A percentile compares a stretch with the other conserved stretches of the same genome.
Evolutionary conservation across 2,888 invertebrate species (phyloP).

Genomic region (Ecliptopera silaceata): DNA sequence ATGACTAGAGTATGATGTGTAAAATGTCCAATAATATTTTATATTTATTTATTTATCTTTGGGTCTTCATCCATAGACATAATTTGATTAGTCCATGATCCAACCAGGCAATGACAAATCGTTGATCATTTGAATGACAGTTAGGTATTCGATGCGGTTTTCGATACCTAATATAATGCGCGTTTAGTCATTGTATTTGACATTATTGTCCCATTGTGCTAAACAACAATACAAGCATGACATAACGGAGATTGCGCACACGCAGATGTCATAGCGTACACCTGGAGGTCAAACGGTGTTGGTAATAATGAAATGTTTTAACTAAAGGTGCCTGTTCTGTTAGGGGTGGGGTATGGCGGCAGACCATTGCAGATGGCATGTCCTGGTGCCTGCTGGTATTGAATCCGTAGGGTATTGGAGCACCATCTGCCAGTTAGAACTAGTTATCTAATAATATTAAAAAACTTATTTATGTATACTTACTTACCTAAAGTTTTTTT

Average conservation of each 20-base stretch:
- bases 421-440: conserved; percentile 17
- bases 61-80: too few species aligned
- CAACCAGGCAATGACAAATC: conserved; percentile 15
- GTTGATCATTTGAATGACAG: conserved; percentile 26
- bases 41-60: too few species aligned
- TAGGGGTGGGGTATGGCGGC: conserved; percentile 11
- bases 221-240: conserved; percentile 46
- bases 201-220: conserved; percentile 42
- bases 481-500: neutral
- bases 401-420: conserved; percentile 3
- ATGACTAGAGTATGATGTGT: too few species aligned
- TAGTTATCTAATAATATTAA: neutral
- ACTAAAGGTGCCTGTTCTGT: conserved; percentile 16
- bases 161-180: conserved; percentile 37
- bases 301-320: conserved; percentile 36
- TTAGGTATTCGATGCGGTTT: conserved; percentile 37
- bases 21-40: too few species aligned
- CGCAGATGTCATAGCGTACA: conserved; percentile 50
- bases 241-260: conserved; percentile 48
- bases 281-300: conserved; percentile 46
- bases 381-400: conserved; percentile 20
- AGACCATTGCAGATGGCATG: conserved; percentile 26
- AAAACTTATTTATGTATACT: neutral
- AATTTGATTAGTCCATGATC: neutral
- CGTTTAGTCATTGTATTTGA: conserved; percentile 35